phyloP scores from a whole-genome alignment of 2,888 invertebrate genomes.

The Sinopyrophorus schimmeli region DNA sequence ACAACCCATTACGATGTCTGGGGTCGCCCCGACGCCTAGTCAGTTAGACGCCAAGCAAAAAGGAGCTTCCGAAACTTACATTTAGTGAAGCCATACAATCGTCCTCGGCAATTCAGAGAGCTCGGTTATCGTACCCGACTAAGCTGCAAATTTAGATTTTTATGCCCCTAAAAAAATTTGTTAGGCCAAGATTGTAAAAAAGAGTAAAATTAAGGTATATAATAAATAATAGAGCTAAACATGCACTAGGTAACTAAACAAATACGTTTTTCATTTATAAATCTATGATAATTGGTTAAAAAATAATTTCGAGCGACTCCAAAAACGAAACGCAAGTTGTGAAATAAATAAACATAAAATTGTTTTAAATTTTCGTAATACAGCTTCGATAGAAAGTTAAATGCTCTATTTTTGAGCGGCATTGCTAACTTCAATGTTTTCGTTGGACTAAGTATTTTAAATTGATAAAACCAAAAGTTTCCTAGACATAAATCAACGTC shows the following conservation, averaged over 20 bases:
- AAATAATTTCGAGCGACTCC: conserved; percentile 13
- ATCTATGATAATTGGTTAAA: too few species aligned
- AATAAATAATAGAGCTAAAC: too few species aligned
- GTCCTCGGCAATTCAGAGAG: conserved; percentile 34
- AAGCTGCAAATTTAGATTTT: conserved; percentile 33
- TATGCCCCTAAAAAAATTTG: conserved; percentile 20
- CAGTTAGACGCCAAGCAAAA: conserved; percentile 37
- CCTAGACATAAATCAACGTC: conserved; percentile 52
- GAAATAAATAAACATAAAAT: too few species aligned
- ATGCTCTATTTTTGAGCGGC: conserved; percentile 8
- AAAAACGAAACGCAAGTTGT: too few species aligned
- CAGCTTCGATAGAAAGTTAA: conserved; percentile 8
- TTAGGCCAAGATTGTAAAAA: conserved; percentile 19
- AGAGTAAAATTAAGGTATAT: conserved; percentile 23
- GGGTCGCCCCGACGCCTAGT: conserved; percentile 37
- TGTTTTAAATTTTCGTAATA: too few species aligned
- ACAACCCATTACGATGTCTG: conserved; percentile 35
- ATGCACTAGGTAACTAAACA: too few species aligned
- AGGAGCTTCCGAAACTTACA: conserved; percentile 35
- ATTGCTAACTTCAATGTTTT: conserved; percentile 26
- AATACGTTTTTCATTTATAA: too few species aligned
- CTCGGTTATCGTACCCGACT: conserved; percentile 30
- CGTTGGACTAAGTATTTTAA: conserved; percentile 38
- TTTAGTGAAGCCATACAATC: conserved; percentile 36
- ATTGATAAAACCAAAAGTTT: conserved; percentile 45